Percentiles rank a stretch among this genome's conserved stretches.
Evolutionary conservation across 2,113 vertebrate species (phyloP).

Genomic region (Amia ocellicauda): DNA sequence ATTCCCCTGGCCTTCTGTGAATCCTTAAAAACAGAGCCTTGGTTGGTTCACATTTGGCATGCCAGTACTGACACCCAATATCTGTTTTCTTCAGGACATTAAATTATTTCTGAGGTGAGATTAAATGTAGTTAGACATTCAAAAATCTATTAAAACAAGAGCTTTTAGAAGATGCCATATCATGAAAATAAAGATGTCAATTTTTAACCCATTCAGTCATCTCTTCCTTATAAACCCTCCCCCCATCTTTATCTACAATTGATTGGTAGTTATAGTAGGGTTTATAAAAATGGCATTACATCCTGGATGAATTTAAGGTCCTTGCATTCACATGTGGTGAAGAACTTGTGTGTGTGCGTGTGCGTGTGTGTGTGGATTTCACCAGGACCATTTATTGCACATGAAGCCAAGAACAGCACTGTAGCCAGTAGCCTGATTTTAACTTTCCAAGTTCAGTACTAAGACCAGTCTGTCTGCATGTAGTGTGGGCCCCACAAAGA

Average conservation of each 20-base stretch:
- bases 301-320: too few relatives aligned
- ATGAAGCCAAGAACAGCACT: neutral
- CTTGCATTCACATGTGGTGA: neutral
- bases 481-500: neutral
- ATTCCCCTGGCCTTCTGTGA: constrained; percentile 35
- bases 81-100: constrained; percentile 34
- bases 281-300: too few relatives aligned
- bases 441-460: neutral
- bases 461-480: constrained; percentile 8
- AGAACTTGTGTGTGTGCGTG: neutral
- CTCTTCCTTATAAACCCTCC: too few relatives aligned
- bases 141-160: too few relatives aligned
- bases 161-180: too few relatives aligned
- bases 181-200: too few relatives aligned
- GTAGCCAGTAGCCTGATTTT: neutral
- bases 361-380: neutral
- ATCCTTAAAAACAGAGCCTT: constrained; percentile 45
- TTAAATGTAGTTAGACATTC: too few relatives aligned
- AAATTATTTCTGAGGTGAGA: neutral
- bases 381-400: neutral
- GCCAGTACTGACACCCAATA: constrained; percentile 23
- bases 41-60: constrained; percentile 26
- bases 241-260: too few relatives aligned
- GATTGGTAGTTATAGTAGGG: too few relatives aligned
- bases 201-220: too few relatives aligned